Evolutionary conservation across 2,888 invertebrate species (phyloP).

Genomic region (Drosophila neonasuta): DNA sequence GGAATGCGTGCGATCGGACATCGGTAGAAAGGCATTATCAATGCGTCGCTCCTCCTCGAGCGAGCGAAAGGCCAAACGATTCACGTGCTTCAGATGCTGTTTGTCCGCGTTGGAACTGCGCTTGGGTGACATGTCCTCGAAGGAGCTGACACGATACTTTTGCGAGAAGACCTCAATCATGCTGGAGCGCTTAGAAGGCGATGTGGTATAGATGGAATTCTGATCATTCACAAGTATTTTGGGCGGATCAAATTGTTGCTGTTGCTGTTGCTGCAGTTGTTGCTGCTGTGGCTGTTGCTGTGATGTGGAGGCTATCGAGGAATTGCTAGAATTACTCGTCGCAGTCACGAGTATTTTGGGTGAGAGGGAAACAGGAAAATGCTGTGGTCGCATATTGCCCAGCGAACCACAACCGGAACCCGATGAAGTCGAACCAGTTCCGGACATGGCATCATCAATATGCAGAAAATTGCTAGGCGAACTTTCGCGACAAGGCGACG

Average conservation of each 20-base stretch:
- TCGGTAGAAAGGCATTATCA: constrained; percentile 82
- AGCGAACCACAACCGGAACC: constrained; percentile 75
- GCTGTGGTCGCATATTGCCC: constrained; percentile 78
- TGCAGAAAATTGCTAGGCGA: constrained; percentile 80
- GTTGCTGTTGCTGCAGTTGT: constrained; percentile 56
- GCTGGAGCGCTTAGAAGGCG: constrained; percentile 82
- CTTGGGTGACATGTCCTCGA: constrained; percentile 82
- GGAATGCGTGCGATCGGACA: constrained; percentile 81
- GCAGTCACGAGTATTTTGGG: constrained; percentile 80
- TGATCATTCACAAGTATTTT: constrained; percentile 82
- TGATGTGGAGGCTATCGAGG: constrained; percentile 66
- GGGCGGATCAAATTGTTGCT: constrained; percentile 82
- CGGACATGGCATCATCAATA: constrained; percentile 77
- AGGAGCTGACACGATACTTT: constrained; percentile 82
- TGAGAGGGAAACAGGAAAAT: constrained; percentile 81
- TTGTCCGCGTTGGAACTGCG: constrained; percentile 67
- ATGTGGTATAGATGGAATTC: constrained; percentile 82
- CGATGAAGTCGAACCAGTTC: constrained; percentile 69
- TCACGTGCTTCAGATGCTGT: constrained; percentile 80
- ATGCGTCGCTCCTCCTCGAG: constrained; percentile 82
- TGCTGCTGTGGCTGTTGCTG: constrained; percentile 45
- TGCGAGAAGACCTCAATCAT: constrained; percentile 83
- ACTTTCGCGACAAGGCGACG: constrained; percentile 80
- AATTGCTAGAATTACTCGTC: constrained; percentile 77
- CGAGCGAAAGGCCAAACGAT: constrained; percentile 81